Evolutionary conservation across 2,797 vertebrate species (phyloP).

Genomic region (Halcyon chelicuti): DNA sequence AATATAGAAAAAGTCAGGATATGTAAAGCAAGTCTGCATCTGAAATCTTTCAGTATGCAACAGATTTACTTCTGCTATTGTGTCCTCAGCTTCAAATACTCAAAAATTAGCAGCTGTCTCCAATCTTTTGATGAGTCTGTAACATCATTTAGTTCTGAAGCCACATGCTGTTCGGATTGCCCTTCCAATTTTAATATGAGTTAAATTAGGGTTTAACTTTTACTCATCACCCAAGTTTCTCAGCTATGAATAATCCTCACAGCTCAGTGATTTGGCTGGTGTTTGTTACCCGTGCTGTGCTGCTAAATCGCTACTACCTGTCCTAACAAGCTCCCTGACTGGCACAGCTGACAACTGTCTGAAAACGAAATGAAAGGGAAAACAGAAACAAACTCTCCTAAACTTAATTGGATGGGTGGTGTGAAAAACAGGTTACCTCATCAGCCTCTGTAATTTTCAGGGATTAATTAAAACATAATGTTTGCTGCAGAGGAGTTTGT

Average conservation of each 20-base stretch:
- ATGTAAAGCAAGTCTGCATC: neutral
- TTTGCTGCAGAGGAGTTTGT: constrained; percentile 41
- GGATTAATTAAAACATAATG: constrained; percentile 64
- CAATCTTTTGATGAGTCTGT: constrained; percentile 11
- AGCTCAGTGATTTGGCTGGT: neutral
- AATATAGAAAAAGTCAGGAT: neutral
- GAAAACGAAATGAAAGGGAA: constrained; percentile 12
- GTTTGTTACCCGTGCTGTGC: neutral
- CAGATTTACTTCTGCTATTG: neutral
- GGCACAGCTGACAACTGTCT: neutral
- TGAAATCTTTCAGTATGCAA: neutral
- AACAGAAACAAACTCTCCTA: neutral
- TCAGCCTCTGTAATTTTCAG: constrained; percentile 28
- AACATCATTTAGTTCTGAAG: neutral
- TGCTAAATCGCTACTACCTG: constrained; percentile 7
- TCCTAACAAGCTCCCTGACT: neutral
- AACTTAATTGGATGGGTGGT: neutral
- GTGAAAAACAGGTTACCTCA: constrained; percentile 39
- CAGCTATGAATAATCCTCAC: neutral
- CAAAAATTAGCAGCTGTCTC: neutral
- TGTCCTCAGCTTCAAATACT: neutral
- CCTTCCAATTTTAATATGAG: neutral
- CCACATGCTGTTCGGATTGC: neutral
- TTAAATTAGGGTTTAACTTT: constrained; percentile 24
- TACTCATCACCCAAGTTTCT: neutral